phyloP scores from a whole-genome alignment of 2,113 vertebrate genomes.

The Halichoerus grypus region DNA sequence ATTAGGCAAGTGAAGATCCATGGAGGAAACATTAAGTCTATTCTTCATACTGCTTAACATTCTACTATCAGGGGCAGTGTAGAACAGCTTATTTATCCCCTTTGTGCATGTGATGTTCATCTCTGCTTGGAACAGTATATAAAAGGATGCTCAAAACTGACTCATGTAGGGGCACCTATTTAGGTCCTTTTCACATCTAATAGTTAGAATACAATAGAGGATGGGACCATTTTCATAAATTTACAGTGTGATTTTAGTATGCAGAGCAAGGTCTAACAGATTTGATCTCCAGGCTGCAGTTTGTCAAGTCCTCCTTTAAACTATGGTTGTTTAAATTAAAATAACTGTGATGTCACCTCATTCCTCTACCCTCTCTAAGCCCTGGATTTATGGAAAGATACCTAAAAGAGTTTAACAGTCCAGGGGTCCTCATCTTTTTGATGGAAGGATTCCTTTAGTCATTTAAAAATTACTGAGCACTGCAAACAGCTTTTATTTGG shows the following conservation, averaged over 20 bases:
- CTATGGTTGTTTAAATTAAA: not conserved
- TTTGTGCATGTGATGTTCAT: not conserved
- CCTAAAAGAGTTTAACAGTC: not conserved
- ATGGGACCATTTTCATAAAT: not conserved
- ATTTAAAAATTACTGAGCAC: not conserved
- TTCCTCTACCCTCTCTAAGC: not conserved
- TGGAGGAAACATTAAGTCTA: not conserved
- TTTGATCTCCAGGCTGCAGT: not conserved
- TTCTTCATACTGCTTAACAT: not conserved
- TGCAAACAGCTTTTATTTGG: not conserved
- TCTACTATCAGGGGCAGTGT: not conserved
- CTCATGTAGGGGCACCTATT: not conserved
- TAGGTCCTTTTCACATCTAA: not conserved
- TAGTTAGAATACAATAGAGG: not conserved
- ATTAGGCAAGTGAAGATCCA: not conserved
- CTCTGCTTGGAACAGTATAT: not conserved
- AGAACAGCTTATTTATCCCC: not conserved
- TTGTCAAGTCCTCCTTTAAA: slow-evolving; percentile 17
- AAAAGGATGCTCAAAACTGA: not conserved
- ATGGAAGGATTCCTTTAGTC: not conserved
- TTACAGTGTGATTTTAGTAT: not conserved
- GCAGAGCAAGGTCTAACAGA: not conserved
- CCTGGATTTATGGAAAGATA: not conserved
- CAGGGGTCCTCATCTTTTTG: not conserved
- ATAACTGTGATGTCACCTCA: not conserved